Percentiles rank a stretch among this genome's conserved stretches.
These are phyloP conservation scores for Chrysopilus asiliformis DNA, from an alignment of 2,888 invertebrate genomes.

Conservation along the genomic window DNA sequence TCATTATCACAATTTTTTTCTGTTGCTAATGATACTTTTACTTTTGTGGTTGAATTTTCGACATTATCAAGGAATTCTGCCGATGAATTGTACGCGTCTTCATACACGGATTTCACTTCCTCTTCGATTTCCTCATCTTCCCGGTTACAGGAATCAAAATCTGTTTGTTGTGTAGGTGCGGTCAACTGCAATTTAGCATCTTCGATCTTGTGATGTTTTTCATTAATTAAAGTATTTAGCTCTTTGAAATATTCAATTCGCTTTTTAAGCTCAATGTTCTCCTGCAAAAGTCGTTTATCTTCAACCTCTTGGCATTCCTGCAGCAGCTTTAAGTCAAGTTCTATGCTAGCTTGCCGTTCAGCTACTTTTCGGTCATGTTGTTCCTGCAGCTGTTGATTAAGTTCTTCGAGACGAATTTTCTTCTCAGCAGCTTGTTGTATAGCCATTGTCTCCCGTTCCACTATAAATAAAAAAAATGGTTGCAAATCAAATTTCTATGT, in stretches of 20 bases:
- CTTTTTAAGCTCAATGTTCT: constrained; percentile 24
- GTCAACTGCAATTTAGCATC: background rate
- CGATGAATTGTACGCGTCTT: constrained; percentile 19
- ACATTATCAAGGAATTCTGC: constrained; percentile 20
- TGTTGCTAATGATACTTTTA: constrained; percentile 13
- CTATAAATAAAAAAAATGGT: constrained; percentile 2
- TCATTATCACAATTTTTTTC: constrained; percentile 2
- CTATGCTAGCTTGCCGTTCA: constrained; percentile 24
- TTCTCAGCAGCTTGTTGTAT: constrained; percentile 23
- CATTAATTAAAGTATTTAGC: constrained; percentile 20
- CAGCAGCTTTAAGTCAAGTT: constrained; percentile 22
- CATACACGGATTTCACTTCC: constrained; percentile 17
- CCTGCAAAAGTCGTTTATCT: constrained; percentile 19
- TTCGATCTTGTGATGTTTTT: constrained; percentile 4
- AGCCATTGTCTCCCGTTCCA: constrained; percentile 18
- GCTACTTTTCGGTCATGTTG: constrained; percentile 24
- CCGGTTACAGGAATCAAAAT: constrained; percentile 22
- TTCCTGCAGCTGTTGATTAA: constrained; percentile 23
- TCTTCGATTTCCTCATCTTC: constrained; percentile 19
- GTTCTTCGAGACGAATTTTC: constrained; percentile 21
- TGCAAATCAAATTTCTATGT: background rate
- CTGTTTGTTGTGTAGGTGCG: no score
- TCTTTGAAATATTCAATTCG: constrained; percentile 27
- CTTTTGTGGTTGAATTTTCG: constrained; percentile 16
- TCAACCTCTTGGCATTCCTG: constrained; percentile 23